Conservation (phyloP, 2,113 vertebrate genomes). For the Dascyllus trimaculatus region DNA sequence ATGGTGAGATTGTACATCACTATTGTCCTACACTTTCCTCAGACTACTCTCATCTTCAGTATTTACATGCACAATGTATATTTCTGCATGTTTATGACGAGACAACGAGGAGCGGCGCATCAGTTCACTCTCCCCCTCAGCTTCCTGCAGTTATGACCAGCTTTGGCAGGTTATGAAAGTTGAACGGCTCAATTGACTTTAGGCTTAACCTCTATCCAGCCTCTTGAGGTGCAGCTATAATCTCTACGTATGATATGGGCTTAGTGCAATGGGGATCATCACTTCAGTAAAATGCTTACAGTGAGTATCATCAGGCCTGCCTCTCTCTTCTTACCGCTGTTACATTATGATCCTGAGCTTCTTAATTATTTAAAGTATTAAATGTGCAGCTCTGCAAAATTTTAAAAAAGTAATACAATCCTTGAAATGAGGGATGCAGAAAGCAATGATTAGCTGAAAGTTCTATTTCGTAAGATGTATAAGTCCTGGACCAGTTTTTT, state of each 20-base stretch:
- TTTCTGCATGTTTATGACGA: not conserved
- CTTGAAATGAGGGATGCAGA: not conserved
- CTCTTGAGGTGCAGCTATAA: slow-evolving; percentile 58
- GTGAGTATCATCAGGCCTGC: slow-evolving; percentile 36
- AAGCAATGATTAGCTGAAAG: slow-evolving; percentile 9
- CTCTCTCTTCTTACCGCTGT: not conserved
- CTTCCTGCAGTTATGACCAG: slow-evolving; percentile 50
- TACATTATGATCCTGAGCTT: slow-evolving; percentile 15
- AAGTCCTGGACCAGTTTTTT: slow-evolving; percentile 5
- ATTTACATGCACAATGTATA: not conserved
- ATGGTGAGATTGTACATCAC: slow-evolving; percentile 41
- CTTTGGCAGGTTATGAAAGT: slow-evolving; percentile 72
- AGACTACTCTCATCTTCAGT: not conserved
- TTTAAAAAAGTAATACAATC: not conserved
- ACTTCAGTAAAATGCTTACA: slow-evolving; percentile 40
- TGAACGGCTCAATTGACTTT: slow-evolving; percentile 73
- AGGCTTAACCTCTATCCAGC: slow-evolving; percentile 70
- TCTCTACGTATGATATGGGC: slow-evolving; percentile 76
- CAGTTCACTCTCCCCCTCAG: slow-evolving; percentile 10
- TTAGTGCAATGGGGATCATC: slow-evolving; percentile 70
- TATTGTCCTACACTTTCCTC: slow-evolving; percentile 10
- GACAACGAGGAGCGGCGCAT: not conserved
- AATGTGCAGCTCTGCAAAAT: slow-evolving; percentile 15
- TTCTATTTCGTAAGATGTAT: not conserved
- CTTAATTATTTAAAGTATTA: slow-evolving; percentile 31